These are phyloP conservation scores for Lutjanus erythropterus DNA, from an alignment of 2,113 vertebrate genomes.

Conservation along the genomic window DNA sequence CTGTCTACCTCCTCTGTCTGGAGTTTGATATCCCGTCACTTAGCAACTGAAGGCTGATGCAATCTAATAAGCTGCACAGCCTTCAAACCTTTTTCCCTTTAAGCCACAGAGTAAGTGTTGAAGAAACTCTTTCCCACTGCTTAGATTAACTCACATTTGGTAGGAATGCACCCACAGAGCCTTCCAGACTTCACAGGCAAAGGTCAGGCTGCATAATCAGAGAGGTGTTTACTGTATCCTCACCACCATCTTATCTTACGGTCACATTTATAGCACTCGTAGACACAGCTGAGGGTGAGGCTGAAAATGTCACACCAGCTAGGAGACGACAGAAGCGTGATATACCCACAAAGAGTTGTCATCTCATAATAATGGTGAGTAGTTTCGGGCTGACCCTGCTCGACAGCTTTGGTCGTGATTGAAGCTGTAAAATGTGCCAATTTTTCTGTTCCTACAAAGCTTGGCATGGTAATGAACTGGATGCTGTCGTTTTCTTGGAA, in stretches of 20 bases:
- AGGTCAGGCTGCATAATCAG: conserved; percentile 33
- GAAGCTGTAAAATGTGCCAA: conserved; percentile 20
- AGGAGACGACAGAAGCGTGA: neutral
- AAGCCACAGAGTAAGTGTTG: conserved; percentile 19
- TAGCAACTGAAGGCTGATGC: conserved; percentile 56
- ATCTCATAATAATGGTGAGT: neutral
- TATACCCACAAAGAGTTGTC: conserved; percentile 11
- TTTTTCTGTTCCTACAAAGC: neutral
- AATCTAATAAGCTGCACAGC: conserved; percentile 34
- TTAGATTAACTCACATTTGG: conserved; percentile 25
- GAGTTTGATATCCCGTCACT: conserved; percentile 39
- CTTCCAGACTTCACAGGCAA: conserved; percentile 24
- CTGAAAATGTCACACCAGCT: conserved; percentile 44
- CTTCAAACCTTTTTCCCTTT: conserved; percentile 28
- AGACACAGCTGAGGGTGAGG: conserved; percentile 11
- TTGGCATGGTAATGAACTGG: conserved; percentile 9
- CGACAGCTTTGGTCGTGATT: neutral
- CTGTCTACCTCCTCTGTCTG: conserved; percentile 3
- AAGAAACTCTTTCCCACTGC: conserved; percentile 13
- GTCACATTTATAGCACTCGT: conserved; percentile 20
- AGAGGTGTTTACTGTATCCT: conserved; percentile 34
- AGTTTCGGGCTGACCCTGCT: neutral
- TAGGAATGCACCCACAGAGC: conserved; percentile 10
- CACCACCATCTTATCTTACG: neutral
- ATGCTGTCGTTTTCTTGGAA: neutral